These are phyloP conservation scores for Coregonus suidteri DNA, from an alignment of 2,797 vertebrate species.

Conservation along the genomic window DNA sequence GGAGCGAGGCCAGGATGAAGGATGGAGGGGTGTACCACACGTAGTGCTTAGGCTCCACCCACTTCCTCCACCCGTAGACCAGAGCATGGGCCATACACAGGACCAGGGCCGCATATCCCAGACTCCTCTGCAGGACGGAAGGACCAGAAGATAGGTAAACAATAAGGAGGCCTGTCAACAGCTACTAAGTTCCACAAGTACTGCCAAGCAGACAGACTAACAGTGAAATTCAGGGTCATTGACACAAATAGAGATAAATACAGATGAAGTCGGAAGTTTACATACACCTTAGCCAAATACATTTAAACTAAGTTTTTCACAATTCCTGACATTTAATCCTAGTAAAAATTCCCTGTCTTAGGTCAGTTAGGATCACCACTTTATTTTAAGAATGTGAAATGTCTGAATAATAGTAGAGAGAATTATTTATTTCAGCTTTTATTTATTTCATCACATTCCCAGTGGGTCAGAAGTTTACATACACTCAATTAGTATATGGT, in stretches of 20 bases:
- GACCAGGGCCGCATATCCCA: conserved; percentile 82
- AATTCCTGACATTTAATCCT: too few species aligned
- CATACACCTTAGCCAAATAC: too few species aligned
- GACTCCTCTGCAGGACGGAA: conserved; percentile 73
- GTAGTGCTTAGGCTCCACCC: conserved; percentile 81
- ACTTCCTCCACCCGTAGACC: conserved; percentile 85
- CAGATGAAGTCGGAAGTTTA: too few species aligned
- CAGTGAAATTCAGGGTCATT: background rate
- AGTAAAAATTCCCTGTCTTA: too few species aligned
- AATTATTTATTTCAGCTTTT: too few species aligned
- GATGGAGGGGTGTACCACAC: conserved; percentile 86
- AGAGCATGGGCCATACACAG: conserved; percentile 84
- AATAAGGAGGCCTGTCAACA: background rate
- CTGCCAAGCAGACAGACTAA: background rate
- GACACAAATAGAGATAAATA: background rate
- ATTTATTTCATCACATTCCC: too few species aligned
- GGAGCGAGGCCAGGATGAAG: conserved; percentile 83
- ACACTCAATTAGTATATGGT: too few species aligned
- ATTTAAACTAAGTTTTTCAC: too few species aligned
- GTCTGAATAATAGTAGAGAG: too few species aligned
- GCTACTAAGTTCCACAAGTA: background rate
- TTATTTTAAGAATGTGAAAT: too few species aligned
- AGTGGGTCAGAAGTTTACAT: too few species aligned
- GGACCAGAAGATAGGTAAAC: conserved; percentile 4
- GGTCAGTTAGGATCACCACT: too few species aligned